Evolutionary conservation across 2,888 invertebrate genomes (phyloP).

Genomic region (Phalangium opilio): DNA sequence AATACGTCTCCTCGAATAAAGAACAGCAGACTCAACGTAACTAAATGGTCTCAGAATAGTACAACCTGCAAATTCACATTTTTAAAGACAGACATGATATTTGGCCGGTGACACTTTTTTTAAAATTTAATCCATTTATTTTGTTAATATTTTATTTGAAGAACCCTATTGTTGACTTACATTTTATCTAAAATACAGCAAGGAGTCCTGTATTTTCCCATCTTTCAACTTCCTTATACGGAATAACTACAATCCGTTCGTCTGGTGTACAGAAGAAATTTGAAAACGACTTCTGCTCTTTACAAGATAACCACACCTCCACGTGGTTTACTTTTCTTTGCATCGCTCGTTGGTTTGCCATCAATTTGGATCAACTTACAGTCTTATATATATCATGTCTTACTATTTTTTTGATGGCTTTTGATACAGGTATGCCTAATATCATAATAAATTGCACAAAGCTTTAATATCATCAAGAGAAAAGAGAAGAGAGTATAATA

Average conservation of each 20-base stretch:
- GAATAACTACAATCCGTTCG: constrained; percentile 78
- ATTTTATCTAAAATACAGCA: constrained; percentile 45
- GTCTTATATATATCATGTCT: constrained; percentile 69
- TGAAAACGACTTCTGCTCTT: constrained; percentile 24
- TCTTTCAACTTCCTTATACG: constrained; percentile 71
- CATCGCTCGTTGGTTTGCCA: constrained; percentile 80
- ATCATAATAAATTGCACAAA: no score
- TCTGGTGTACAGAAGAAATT: constrained; percentile 66
- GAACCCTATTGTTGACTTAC: no score
- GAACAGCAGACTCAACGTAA: no score
- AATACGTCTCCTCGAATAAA: no score
- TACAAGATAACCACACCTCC: constrained; percentile 61
- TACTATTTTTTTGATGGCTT: constrained; percentile 32
- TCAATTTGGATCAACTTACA: constrained; percentile 79
- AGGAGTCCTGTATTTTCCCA: constrained; percentile 93
- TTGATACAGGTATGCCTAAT: no score
- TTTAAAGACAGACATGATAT: no score
- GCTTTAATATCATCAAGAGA: no score
- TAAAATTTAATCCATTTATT: not conserved
- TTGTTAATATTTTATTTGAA: not conserved
- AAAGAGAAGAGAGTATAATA: no score
- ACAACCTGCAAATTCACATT: no score
- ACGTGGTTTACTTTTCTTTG: constrained; percentile 83
- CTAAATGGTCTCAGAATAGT: no score
- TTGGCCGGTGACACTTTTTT: no score